Base-by-base conservation (phyloP, 2,113 vertebrate species). In the Eretmochelys imbricata region DNA sequence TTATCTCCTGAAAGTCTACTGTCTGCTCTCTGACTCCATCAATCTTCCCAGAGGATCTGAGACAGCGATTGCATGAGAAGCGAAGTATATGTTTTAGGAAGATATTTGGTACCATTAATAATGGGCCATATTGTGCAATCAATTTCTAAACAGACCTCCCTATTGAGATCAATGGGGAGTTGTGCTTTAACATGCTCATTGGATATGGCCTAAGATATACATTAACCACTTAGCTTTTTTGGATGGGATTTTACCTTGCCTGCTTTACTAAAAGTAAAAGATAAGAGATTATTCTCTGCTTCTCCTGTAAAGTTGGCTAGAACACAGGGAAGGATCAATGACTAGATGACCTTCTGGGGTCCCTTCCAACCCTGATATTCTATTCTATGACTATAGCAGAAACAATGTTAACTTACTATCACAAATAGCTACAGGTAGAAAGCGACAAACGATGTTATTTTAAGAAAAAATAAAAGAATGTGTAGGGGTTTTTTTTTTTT, bases 291-390 rank as follows among this genome's bases (percentile, higher is more conserved):
- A 24, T 29, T 29, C 22, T 42, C 38, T 84, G 10, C 50, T 53
- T 38, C 31, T 78, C 19, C 35, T 25, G 14, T 42, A 16, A 80
- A 0, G 0, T 5, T 42, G 2, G 25, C 48, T 62, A 46, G 25
- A 76, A 83, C 17, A 38, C 24, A 1, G 5, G 35, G 53, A 55
- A 82, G 48, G 48, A 27, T 48, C 16, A 72, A 65, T 87, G 65
- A 89, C 38, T 42, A 42, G 38, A 42, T 42, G 38, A 42, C 38
- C 38, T 42, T 42, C 38, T 42, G 38, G 38, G 38, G 38, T 42
- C 38, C 38, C 38, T 42, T 42, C 38, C 38, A 42, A 42, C 38
- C 38, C 38, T 42, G 38, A 42, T 42, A 42, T 42, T 42, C 38
- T 42, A 42, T 42, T 42, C 38, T 42, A 65, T 87, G 65, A 89